Base-by-base conservation (phyloP, 2,888 invertebrate species). In the Cetonia aurata region DNA sequence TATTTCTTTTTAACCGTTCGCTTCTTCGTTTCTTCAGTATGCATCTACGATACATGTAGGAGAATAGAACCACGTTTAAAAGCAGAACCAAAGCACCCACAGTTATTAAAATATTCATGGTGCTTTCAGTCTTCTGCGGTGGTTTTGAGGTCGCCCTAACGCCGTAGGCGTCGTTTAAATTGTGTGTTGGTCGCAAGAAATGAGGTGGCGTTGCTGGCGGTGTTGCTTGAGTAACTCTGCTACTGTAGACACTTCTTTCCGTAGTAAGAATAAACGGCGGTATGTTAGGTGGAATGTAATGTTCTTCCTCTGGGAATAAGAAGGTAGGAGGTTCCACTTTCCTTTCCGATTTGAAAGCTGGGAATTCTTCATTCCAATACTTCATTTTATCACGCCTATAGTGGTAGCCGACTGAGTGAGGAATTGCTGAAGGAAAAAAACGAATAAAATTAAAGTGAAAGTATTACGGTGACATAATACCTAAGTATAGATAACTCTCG, bases 341-440 rank as follows among this genome's bases (percentile, higher is more conserved):
- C 8, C 13, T 33, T n/a, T 56, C 55, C 10, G 57, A 44, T 42
- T 57, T 41, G 15, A 65, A 17, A 13, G 4, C 8, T 0, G 96
- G 96, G 57, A 97, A 87, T 48, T 90, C 89, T 67, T 94, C 91
- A 75, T 93, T 91, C 97, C 97, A 97, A 80, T 93, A 95, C 55
- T 89, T 90, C 37, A 65, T 65, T 65, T 65, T 50, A n/a, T 50
- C 15, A 3, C 37, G 12, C 15, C 62, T 33, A 2, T 65, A 65
- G 50, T 33, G 62, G 6, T 12, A 33, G 0, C 19, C 37, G 3
- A 52, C 19, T 6, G 17, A 52, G 15, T 65, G 96, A 93, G 86
- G 15, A 84, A 85, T 72, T 66, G 71, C 59, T 65, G 55, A 71
- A 55, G 53, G 15, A 33, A 9, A 31, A 46, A 69, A 25, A 53